A percentile compares a stretch with the other conserved stretches of the same genome.
Evolutionary conservation across 1,140 invertebrate genomes (phyloP).

Genomic region (Ceratitis capitata): DNA sequence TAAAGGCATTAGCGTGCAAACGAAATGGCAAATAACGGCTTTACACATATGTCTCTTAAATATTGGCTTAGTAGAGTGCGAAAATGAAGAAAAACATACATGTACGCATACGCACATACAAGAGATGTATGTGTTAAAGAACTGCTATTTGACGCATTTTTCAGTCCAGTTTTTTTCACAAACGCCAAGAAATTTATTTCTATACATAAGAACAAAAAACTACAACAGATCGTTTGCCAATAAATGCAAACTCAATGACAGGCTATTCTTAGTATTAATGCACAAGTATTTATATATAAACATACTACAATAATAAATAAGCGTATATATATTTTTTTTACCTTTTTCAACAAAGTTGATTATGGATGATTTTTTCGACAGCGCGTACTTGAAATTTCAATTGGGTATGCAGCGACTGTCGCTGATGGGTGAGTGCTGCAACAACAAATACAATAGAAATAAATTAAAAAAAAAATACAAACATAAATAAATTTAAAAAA

Average conservation of each 20-base stretch:
- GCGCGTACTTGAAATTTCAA: conserved; percentile 17
- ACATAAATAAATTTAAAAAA: not conserved
- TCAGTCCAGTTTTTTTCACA: not conserved
- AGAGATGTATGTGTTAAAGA: not conserved
- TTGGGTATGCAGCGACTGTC: not conserved
- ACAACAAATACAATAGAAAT: not conserved
- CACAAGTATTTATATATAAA: not conserved
- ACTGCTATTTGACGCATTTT: not conserved
- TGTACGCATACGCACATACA: no score
- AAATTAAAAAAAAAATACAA: not conserved
- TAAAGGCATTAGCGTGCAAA: no score
- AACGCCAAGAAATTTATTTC: not conserved
- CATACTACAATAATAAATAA: no score
- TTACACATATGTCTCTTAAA: no score
- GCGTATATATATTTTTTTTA: not conserved
- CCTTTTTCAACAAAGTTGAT: not conserved
- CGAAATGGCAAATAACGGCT: not conserved
- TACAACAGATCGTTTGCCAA: not conserved
- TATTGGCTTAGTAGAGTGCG: no score
- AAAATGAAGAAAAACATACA: not conserved
- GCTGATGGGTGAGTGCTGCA: not conserved
- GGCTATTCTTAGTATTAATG: not conserved
- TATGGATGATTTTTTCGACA: not conserved
- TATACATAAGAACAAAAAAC: no score
- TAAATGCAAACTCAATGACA: not conserved